Conservation (phyloP, 2,888 invertebrate genomes). For the Nomada goodeniana region DNA sequence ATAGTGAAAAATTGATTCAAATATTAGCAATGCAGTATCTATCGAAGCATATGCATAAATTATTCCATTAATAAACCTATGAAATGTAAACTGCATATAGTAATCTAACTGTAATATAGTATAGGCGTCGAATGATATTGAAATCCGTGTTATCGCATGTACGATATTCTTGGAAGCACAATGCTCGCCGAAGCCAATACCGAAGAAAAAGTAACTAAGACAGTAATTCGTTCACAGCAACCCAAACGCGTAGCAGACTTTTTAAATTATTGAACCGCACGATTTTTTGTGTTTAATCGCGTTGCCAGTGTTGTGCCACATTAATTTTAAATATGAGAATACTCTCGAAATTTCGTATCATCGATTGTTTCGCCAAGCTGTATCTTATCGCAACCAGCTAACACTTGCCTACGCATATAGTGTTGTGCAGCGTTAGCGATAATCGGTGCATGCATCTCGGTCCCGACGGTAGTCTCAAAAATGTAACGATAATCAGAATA, state of each 20-base stretch:
- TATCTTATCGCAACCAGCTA: constrained; percentile 3
- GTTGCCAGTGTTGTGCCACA: no score
- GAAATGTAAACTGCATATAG: neutral
- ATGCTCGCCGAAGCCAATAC: neutral
- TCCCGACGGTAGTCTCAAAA: neutral
- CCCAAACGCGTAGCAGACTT: neutral
- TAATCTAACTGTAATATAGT: no score
- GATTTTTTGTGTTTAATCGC: no score
- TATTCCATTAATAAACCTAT: neutral
- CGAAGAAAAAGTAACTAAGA: neutral
- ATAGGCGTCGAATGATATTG: neutral
- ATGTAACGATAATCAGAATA: neutral
- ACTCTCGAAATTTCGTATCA: neutral
- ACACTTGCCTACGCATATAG: neutral
- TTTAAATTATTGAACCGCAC: neutral
- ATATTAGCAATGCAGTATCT: no score
- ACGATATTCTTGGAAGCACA: neutral
- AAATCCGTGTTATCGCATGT: neutral
- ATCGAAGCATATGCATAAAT: no score
- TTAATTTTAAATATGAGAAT: no score
- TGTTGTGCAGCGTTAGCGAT: neutral
- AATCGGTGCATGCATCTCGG: neutral
- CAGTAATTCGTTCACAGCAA: neutral
- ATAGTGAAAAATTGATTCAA: no score
- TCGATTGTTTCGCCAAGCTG: neutral